Evolutionary conservation across 1,140 invertebrate species (phyloP), one percentile per base, ranked within the genome.

Genomic region (Drosophila baimaii): DNA sequence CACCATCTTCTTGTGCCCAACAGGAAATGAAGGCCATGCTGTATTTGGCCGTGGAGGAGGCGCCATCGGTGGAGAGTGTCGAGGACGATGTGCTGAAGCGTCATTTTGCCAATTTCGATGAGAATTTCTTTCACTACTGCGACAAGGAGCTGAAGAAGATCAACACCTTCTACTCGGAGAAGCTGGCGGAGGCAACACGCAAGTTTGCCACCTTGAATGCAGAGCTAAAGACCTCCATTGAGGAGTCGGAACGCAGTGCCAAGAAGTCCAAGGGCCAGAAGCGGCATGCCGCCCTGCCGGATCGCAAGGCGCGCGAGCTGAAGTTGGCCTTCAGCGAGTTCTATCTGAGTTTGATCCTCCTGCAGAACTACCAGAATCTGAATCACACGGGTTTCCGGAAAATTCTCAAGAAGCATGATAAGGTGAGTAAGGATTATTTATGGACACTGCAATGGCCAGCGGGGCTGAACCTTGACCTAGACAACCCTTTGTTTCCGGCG

Each of bases 341-440:
- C 93, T 99, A 99, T 92, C 94, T 99, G 2, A 99, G 97, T 86
- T 92, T 99, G 25, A 99, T 99, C 79, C 94, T 99, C 2, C 93
- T 97, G 46, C 96, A 97, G 89, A 97, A 97, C 86, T 97, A 97
- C 89, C 96, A 97, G 91, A 99, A 98, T 93, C 93, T 99, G 19
- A 99, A 99, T 93, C 99, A 98, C 85, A 99, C 99, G 15, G 99
- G 99, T 1, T 99, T 99, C 93, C 95, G 99, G 63, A 99, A 99
- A 93, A 99, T 99, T 91, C 94, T 99, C n/a, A 99, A 99, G 92
- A 99, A 99, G 93, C 99, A 99, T 92, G 99, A 99, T 93, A 99
- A 99, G 95, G 97, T 99, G 93, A 84, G 43, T 13, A 17, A 79
- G n/a, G n/a, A 9, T 41, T n/a, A 72, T 71, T 52, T 77, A 62